Base-by-base conservation (phyloP, 1,140 invertebrate species). In the Heliconius congener region DNA sequence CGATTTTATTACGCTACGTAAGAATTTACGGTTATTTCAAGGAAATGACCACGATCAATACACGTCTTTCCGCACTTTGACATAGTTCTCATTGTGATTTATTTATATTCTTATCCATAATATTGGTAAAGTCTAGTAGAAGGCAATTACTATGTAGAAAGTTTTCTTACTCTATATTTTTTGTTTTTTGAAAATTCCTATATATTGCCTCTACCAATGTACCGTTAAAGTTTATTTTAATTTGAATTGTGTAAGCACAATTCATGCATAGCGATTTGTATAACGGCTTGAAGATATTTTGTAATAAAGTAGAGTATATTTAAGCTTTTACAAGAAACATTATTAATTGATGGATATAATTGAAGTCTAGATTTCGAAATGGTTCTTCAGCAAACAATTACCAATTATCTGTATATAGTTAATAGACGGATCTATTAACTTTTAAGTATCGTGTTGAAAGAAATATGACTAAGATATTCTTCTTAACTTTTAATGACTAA, bases 1-100 rank as follows among this genome's bases (percentile, higher is more conserved):
- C 34, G 34, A 8, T 37, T 37, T 37, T 37, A 37, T 37, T 37
- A 37, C 34, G 6, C 0, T 6, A 5, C 6, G 6, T 8, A 37
- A 37, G 34, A 37, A 37, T 37, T 37, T 8, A 6, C 34, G 5
- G 5, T 37, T 37, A 37, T 37, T 82, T 83, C 79, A 82, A 83
- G 85, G 83, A 83, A 83, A 81, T 81, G 57, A 55, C 23, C 73
- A n/a, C 76, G 78, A 77, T 83, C 85, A 78, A 84, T 85, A 81
- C 79, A 60, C 72, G 37, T 71, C 80, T 82, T 80, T 76, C 71
- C 79, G 55, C 66, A 83, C 76, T 81, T 81, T 73, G 78, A 46
- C 70, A 73, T 80, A 72, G 74, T 76, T 80, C 73, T 76, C 27
- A 76, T 73, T 76, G 66, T 80, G 37, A 76, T 76, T 34, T 74